Evolutionary conservation across 2,113 vertebrate species (phyloP), one percentile per base, ranked within the genome.

Genomic region (Eretmochelys imbricata): DNA sequence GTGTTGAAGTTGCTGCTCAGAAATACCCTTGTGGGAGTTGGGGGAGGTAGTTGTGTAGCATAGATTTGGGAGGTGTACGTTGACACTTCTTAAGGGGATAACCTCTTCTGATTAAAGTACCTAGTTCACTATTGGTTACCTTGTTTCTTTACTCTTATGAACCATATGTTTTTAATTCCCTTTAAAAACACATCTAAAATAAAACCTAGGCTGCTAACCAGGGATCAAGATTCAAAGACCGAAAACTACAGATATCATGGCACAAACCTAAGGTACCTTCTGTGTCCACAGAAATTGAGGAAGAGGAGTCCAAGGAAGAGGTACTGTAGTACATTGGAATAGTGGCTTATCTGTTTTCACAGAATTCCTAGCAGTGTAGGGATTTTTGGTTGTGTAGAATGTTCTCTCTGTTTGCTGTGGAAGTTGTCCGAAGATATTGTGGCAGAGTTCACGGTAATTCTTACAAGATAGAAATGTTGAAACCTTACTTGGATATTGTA

Each of bases 231-330:
- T 99, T 99, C 97, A 99, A 99, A 98, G 99, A 99, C 95, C 99
- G 99, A 38, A 98, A 98, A 95, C 98, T 99, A 80, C 99, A 99
- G 96, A 99, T 99, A 95, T 99, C 99, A 1, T 99, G 99, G 99
- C 99, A 99, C 98, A 99, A 99, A 96, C 99, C 99, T 53, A 99
- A 99, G 98, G 99, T 98, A 72, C 99, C 99, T 3, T 99, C 99
- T 51, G 98, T 99, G 91, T 98, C 99, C 82, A 98, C 99, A 6
- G 99, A 99, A 95, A 98, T 99, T 0, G 99, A 99, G 96, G 99
- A 99, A 75, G 99, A 99, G 80, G 99, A 99, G 87, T 80, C 99
- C 27, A 99, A 99, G 97, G 99, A 99, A 93, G 99, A 99, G 96
- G 99, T 99, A 98, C 20, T 86, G 54, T 80, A 95, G 76, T 6